These are phyloP conservation scores for Selene dorsalis DNA, from an alignment of 2,797 vertebrate species.

Conservation along the genomic window DNA sequence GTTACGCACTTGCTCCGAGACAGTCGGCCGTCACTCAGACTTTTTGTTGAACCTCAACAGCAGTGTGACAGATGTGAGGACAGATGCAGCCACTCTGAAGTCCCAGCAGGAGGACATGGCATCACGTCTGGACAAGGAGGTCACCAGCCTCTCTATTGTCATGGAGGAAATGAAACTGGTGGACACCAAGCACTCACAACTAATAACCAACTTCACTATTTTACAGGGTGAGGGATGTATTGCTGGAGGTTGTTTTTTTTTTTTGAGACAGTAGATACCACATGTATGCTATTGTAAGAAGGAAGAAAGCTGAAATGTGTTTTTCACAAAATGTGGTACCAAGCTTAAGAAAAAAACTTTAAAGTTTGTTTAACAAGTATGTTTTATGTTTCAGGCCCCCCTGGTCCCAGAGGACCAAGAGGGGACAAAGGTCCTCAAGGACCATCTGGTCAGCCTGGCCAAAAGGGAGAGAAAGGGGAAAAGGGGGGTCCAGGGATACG, in stretches of 20 bases:
- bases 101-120: slow-evolving; percentile 92
- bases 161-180: slow-evolving; percentile 99
- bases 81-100: slow-evolving; percentile 86
- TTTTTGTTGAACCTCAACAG: slow-evolving; percentile 89
- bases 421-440: slow-evolving; percentile 93
- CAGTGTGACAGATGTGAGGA: slow-evolving; percentile 87
- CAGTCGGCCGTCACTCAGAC: slow-evolving; percentile 91
- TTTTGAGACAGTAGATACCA: background rate
- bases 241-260: background rate
- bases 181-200: slow-evolving; percentile 95
- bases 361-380: background rate
- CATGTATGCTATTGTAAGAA: background rate
- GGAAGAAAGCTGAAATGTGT: background rate
- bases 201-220: slow-evolving; percentile 98
- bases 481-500: slow-evolving; percentile 88
- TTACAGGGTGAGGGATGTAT: slow-evolving; percentile 87
- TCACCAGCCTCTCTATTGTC: slow-evolving; percentile 91
- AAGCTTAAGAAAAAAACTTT: background rate
- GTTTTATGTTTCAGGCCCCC: slow-evolving; percentile 86
- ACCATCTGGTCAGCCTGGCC: slow-evolving; percentile 86
- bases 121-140: slow-evolving; percentile 91
- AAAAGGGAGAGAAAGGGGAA: slow-evolving; percentile 94
- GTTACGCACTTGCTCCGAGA: slow-evolving; percentile 91
- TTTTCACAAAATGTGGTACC: background rate
- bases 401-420: slow-evolving; percentile 93